Evolutionary conservation across 2,113 vertebrate species (phyloP).

Genomic region (Theropithecus gelada): DNA sequence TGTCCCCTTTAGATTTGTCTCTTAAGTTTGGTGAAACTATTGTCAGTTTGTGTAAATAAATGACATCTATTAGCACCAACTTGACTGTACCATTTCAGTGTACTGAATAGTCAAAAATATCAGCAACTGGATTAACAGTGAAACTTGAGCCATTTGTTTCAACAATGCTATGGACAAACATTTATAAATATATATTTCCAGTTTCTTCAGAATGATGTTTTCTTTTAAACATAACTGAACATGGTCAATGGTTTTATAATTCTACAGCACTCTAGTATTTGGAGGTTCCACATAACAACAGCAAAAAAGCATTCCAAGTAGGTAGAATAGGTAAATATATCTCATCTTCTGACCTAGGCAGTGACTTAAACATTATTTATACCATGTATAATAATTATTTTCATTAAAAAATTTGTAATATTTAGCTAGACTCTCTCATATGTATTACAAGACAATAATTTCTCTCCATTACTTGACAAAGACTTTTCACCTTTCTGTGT

Average conservation of each 20-base stretch:
- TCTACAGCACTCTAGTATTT: background rate
- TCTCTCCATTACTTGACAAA: background rate
- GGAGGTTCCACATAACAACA: background rate
- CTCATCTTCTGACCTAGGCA: background rate
- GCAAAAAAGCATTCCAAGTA: background rate
- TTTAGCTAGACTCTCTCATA: background rate
- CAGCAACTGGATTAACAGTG: background rate
- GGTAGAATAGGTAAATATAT: background rate
- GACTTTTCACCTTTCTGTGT: background rate
- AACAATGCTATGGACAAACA: background rate
- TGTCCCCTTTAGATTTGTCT: constrained; percentile 24
- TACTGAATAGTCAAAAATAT: constrained; percentile 33
- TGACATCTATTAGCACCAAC: constrained; percentile 60
- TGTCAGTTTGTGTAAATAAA: constrained; percentile 47
- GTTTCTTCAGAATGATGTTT: background rate
- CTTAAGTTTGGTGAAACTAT: constrained; percentile 49
- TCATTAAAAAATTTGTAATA: background rate
- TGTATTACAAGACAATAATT: background rate
- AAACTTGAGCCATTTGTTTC: background rate
- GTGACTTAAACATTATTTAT: background rate
- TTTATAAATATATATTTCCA: constrained; percentile 41
- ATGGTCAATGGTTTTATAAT: background rate
- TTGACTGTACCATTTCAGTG: constrained; percentile 42
- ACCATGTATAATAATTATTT: background rate
- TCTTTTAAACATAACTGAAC: background rate